Percentiles rank a stretch among this genome's conserved stretches.
Evolutionary conservation across 2,113 vertebrate genomes (phyloP).

Genomic region (Caretta caretta): DNA sequence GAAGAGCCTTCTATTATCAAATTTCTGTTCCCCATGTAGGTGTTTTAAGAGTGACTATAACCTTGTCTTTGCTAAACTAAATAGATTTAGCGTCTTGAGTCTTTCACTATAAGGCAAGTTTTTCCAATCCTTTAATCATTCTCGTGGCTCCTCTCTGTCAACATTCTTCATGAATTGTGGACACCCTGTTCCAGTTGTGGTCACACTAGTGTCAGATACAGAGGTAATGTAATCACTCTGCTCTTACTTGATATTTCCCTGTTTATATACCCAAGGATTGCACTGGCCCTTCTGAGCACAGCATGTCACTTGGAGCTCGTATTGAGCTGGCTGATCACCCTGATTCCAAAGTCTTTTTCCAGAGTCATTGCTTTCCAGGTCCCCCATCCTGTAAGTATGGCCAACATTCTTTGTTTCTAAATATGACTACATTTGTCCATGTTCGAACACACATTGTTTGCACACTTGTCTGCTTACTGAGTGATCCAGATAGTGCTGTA

Average conservation of each 20-base stretch:
- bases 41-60: neutral
- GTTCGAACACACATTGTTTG: neutral
- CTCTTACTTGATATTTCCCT: neutral
- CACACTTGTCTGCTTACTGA: neutral
- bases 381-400: neutral
- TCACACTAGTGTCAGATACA: neutral
- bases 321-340: neutral
- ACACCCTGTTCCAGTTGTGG: neutral
- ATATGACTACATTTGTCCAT: neutral
- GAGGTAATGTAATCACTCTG: neutral
- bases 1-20: neutral
- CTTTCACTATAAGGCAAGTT: neutral
- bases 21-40: neutral
- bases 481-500: neutral
- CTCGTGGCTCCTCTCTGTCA: neutral
- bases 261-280: rapidly evolving
- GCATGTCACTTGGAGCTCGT: neutral
- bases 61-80: neutral
- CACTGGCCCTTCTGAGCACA: neutral
- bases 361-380: too few species aligned
- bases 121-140: neutral
- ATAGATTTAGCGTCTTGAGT: neutral
- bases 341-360: too few species aligned
- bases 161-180: neutral
- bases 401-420: neutral